Evolutionary conservation across 2,797 vertebrate genomes (phyloP).

Genomic region (Sparus aurata): DNA sequence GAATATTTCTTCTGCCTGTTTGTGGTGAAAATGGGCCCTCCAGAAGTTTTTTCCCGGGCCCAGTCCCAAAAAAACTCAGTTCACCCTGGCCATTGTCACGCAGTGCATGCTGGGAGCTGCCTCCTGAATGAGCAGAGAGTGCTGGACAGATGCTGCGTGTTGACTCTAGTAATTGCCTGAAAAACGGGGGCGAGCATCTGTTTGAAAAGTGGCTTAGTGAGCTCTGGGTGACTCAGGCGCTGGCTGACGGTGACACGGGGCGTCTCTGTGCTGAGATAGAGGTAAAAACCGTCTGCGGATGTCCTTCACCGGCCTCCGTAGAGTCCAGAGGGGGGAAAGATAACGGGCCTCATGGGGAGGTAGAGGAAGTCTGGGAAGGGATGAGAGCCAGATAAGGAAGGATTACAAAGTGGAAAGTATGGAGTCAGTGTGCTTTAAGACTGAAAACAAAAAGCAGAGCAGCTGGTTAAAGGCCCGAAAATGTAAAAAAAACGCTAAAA

Average conservation of each 20-base stretch:
- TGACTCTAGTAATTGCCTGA: slow-evolving; percentile 67
- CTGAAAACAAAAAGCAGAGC: slow-evolving; percentile 35
- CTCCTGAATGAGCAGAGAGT: slow-evolving; percentile 26
- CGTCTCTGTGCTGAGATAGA: slow-evolving; percentile 31
- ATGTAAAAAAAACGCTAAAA: not conserved
- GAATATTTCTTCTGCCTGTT: not conserved
- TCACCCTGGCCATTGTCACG: not conserved
- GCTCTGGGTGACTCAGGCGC: slow-evolving; percentile 47
- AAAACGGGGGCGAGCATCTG: slow-evolving; percentile 51
- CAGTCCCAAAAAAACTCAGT: not conserved
- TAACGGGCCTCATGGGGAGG: slow-evolving; percentile 14
- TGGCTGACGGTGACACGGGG: slow-evolving; percentile 53
- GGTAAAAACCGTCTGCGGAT: slow-evolving; percentile 18
- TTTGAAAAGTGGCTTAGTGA: slow-evolving; percentile 61
- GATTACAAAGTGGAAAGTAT: slow-evolving; percentile 35
- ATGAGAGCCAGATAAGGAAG: slow-evolving; percentile 25
- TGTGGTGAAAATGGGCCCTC: not conserved
- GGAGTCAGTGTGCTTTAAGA: not conserved
- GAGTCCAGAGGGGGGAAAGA: not conserved
- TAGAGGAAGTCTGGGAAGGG: slow-evolving; percentile 33
- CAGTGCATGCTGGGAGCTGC: slow-evolving; percentile 28
- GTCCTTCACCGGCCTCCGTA: slow-evolving; percentile 22
- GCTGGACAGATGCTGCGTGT: slow-evolving; percentile 60
- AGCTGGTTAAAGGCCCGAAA: slow-evolving; percentile 41
- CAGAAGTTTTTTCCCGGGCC: not conserved